Percentiles rank a stretch among this genome's conserved stretches.
These are phyloP conservation scores for Laticauda laticaudata DNA, from an alignment of 2,113 vertebrate species.

Conservation along the genomic window DNA sequence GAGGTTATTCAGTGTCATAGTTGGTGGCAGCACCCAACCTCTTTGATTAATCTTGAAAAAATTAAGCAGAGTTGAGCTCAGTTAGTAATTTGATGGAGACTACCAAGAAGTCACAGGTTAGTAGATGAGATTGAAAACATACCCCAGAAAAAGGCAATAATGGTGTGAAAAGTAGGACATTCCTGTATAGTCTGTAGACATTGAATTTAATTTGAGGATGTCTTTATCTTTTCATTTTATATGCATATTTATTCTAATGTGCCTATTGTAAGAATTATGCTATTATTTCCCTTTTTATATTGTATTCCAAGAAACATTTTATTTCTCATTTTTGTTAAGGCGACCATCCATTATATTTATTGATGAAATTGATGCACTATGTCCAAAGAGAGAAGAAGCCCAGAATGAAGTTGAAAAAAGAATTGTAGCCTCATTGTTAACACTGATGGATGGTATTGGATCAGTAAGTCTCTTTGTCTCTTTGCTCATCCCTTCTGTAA, in stretches of 20 bases:
- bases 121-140: not conserved
- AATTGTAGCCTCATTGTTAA: constrained; percentile 91
- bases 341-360: constrained; percentile 93
- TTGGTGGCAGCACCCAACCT: not conserved
- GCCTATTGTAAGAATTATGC: not conserved
- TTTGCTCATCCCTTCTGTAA: not conserved
- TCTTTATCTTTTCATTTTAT: not conserved
- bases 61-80: not conserved
- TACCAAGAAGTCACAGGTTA: not conserved
- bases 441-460: constrained; percentile 94
- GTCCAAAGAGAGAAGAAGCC: constrained; percentile 88
- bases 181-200: not conserved
- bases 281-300: not conserved
- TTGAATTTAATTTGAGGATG: not conserved
- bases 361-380: constrained; percentile 93
- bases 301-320: not conserved
- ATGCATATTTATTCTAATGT: not conserved
- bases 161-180: not conserved
- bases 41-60: not conserved
- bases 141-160: not conserved
- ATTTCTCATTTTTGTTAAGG: constrained; percentile 60
- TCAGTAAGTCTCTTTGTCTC: constrained; percentile 75
- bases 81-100: not conserved
- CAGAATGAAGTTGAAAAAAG: constrained; percentile 98
- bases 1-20: not conserved